A percentile compares a stretch with the other conserved stretches of the same genome.
These are phyloP conservation scores for Enteromius unitaeniatus DNA, from an alignment of 2,797 vertebrate genomes.

Conservation along the genomic window DNA sequence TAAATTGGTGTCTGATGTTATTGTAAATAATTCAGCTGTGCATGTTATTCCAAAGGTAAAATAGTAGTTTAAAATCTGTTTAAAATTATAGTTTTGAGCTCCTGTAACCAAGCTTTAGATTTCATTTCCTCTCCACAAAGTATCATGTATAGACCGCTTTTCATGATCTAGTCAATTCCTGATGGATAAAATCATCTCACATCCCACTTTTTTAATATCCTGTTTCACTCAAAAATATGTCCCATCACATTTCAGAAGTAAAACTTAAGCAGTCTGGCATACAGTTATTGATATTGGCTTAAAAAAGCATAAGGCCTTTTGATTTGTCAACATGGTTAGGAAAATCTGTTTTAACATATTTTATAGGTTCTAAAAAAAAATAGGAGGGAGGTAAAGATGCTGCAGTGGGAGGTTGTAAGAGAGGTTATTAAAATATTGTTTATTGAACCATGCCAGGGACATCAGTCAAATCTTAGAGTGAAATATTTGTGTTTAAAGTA, in stretches of 20 bases:
- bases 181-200: too few relatives aligned
- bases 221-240: too few relatives aligned
- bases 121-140: too few relatives aligned
- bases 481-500: slow-evolving; percentile 56
- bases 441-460: slow-evolving; percentile 21
- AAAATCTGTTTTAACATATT: background rate
- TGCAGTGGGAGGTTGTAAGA: background rate
- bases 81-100: background rate
- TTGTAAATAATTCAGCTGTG: background rate
- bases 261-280: too few relatives aligned
- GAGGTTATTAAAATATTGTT: too few relatives aligned
- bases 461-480: slow-evolving; percentile 34
- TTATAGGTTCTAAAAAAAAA: background rate
- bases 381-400: background rate
- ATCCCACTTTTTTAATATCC: too few relatives aligned
- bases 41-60: background rate
- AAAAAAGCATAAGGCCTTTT: too few relatives aligned
- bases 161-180: too few relatives aligned
- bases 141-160: too few relatives aligned
- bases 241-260: too few relatives aligned
- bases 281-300: too few relatives aligned
- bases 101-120: too few relatives aligned
- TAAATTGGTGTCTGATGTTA: background rate
- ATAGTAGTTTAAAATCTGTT: background rate
- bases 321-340: background rate